Conservation (phyloP, 1,140 invertebrate genomes). For the Heliconius eleuchia region DNA sequence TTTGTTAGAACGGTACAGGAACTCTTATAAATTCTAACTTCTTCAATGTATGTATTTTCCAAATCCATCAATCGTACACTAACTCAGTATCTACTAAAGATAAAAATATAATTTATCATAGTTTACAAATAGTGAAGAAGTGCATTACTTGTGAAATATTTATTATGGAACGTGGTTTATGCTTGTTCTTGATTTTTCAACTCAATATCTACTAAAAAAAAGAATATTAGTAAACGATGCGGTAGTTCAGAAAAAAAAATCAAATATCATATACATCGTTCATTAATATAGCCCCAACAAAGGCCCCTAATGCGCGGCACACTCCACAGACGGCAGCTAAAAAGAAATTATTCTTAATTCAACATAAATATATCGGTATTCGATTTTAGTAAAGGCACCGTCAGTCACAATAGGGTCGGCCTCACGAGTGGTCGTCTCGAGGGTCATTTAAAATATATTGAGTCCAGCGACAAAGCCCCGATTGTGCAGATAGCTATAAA, state of each 20-base stretch:
- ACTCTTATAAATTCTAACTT: no score
- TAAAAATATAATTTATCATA: no score
- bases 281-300: slow-evolving; percentile 69
- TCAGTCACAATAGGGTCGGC: slow-evolving; percentile 66
- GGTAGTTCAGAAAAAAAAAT: slow-evolving; percentile 55
- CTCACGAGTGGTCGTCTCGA: slow-evolving; percentile 55
- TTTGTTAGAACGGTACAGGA: no score
- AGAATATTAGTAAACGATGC: slow-evolving; percentile 31
- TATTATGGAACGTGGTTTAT: no score
- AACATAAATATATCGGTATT: slow-evolving; percentile 61
- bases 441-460: slow-evolving; percentile 79
- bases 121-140: no score
- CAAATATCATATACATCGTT: slow-evolving; percentile 51
- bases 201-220: no score
- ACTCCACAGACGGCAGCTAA: slow-evolving; percentile 71
- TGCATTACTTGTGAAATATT: no score
- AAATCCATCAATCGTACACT: no score
- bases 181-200: no score
- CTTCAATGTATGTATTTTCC: no score
- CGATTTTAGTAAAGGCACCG: slow-evolving; percentile 58
- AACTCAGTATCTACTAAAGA: no score
- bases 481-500: slow-evolving; percentile 69
- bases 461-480: slow-evolving; percentile 59
- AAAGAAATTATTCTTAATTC: slow-evolving; percentile 77
- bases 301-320: slow-evolving; percentile 73